Evolutionary conservation across 2,113 vertebrate genomes (phyloP), one percentile per base, ranked within the genome.

Genomic region (Spermophilus dauricus): DNA sequence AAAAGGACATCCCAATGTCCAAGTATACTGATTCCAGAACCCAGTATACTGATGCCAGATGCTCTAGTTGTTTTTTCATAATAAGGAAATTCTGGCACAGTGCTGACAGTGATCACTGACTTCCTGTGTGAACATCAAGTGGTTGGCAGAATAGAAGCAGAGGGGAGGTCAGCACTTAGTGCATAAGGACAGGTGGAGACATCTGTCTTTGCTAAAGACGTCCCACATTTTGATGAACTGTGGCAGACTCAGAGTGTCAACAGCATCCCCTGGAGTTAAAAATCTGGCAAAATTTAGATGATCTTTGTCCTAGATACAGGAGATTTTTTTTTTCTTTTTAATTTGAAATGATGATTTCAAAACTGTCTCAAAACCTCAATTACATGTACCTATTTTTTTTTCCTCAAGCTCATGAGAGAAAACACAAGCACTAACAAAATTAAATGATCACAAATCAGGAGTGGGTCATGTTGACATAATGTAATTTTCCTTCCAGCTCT

Each of bases 181-280:
- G 34, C 18, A 34, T 17, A 88, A 96, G 72, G 85, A 82, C 28
- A 1, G 10, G 16, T 14, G 61, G 61, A 73, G 34, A 86, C 94
- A 96, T 95, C 81, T 86, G 93, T 91, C 82, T 96, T 82, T 95
- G 9, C 88, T 93, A 70, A 94, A 92, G 81, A 88, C 2, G 16
- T 58, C 77, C 14, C 39, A 48, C 61, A 56, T 91, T 86, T 72
- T 95, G 75, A 95, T 89, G 42, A 96, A 93, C 61, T 37, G 20
- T 67, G 88, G 34, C 91, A 84, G 42, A 28, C 58, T 58, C 63
- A 97, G 42, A 95, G 67, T 89, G 70, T 96, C 75, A 95, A 39
- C 91, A 85, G 37, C 37, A 91, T 69, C 26, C 45, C 56, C 42
- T 8, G 5, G 63, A 95, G 37, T 42, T 93, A 89, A 95, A 95